Base-by-base conservation (phyloP, 2,797 vertebrate genomes). In the Gallinago stenura region DNA sequence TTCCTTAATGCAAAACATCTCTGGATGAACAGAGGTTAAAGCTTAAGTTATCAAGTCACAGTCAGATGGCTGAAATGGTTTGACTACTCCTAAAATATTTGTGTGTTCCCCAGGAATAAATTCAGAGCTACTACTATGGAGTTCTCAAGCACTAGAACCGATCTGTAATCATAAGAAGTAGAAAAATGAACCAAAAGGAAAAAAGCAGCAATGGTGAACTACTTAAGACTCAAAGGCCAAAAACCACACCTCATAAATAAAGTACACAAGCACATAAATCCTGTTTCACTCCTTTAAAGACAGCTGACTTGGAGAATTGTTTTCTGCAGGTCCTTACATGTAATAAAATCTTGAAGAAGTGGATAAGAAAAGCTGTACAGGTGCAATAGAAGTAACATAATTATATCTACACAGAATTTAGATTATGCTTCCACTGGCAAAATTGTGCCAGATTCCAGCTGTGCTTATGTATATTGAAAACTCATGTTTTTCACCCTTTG, bases 401-500 rank as follows among this genome's bases (percentile, higher is more conserved):
- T 53, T 75, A 51, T 71, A 51, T 71, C 26, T 58, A 35, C 6
- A 4, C 1, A 86, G 64, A 91, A 88, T 56, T 58, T 25, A 73
- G 60, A 73, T 56, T 57, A 28, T 22, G 46, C 26, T 76, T 93
- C 43, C 28, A 43, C 31, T 46, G 65, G 33, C 28, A 73, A 92
- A 68, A 43, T 56, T 60, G 26, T 66, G 45, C 68, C n/a, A 70
- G 54, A 43, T 61, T 75, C 80, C 61, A 91, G 53, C 53, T 90
- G 64, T 80, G 64, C 46, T 90, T 83, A 70, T 57, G 33, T 78
- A 84, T 71, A 48, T 43, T 83, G 70, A 94, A 94, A 87, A 79
- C 56, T 78, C 80, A 35, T 35, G 37, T 26, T 83, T 82, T 37
- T 65, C 31, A 62, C 33, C 41, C 31, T 45, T 86, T 69, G 35